Conservation (phyloP, 2,888 invertebrate genomes). For the Neoitamus cyanurus region DNA sequence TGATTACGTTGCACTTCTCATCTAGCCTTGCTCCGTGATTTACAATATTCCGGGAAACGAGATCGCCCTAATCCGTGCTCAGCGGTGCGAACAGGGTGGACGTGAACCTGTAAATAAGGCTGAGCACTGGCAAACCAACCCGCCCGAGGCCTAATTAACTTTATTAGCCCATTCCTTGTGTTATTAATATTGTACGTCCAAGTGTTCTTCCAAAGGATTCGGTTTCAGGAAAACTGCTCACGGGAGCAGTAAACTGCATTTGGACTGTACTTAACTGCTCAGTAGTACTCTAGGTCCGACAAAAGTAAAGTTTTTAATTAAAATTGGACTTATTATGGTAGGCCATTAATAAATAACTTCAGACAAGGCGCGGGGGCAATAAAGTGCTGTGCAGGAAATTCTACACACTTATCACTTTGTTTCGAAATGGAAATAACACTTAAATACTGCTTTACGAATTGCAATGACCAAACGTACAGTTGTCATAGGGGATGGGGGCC, state of each 20-base stretch:
- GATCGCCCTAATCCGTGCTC: neutral
- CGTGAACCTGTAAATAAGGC: neutral
- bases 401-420: neutral
- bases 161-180: neutral
- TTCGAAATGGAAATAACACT: no score
- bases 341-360: neutral
- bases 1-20: slow-evolving; percentile 13
- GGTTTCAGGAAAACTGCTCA: neutral
- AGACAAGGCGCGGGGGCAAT: no score
- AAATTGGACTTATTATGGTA: neutral
- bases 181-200: neutral
- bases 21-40: slow-evolving; percentile 1
- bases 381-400: no score
- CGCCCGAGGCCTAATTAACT: neutral
- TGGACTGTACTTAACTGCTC: neutral
- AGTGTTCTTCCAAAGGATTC: neutral
- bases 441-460: no score
- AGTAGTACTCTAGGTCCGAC: neutral
- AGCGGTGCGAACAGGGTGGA: neutral
- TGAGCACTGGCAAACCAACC: neutral
- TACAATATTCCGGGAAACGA: neutral
- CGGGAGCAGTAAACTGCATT: neutral
- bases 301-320: neutral
- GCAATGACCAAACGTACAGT: no score
- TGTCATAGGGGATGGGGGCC: no score